Base-by-base conservation (phyloP, 2,888 invertebrate species). In the Galeruca laticollis region DNA sequence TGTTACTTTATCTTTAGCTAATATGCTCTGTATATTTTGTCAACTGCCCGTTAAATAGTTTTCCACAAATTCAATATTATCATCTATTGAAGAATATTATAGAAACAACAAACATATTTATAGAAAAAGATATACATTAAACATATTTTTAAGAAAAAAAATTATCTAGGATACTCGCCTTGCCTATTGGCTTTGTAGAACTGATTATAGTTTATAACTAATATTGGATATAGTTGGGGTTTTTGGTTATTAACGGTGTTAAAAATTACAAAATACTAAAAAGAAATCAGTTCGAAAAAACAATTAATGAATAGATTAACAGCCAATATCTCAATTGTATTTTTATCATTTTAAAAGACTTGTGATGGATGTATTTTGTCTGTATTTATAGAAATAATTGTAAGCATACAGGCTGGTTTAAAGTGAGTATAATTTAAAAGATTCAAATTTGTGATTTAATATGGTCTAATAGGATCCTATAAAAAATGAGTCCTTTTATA, bases 331-430 rank as follows among this genome's bases (percentile, higher is more conserved):
- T 47, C 9, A 47, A 9, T 47, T 0, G 47, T 47, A 47, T 18
- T 47, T 47, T 47, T 47, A 9, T 18, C 9, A 47, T 18, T 47
- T 18, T 18, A 47, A 47, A 47, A 47, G 47, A 47, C 9, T 15
- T 47, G 43, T 47, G 43, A 47, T 18, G 47, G 8, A 47, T 47
- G 15, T 47, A 47, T 47, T 18, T 47, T 47, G 47, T 47, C 43
- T n/a, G 18, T 6, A 9, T 47, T n/a, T 6, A 43, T 15, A 8
- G 9, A 15, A 18, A 18, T 9, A 3, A 26, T 26, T 26, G 3
- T 26, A 26, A 26, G 3, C 26, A 26, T 6, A 26, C 6, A 26
- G 26, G 26, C 6, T 26, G 26, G n/a, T n/a, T n/a, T n/a, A 26
- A 26, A 26, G 26, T 26, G 3, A 1, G 26, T 26, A 26, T n/a